A percentile compares a stretch with the other conserved stretches of the same genome.
Conservation (phyloP, 1,140 invertebrate genomes). For the Drosophila mauritiana region DNA sequence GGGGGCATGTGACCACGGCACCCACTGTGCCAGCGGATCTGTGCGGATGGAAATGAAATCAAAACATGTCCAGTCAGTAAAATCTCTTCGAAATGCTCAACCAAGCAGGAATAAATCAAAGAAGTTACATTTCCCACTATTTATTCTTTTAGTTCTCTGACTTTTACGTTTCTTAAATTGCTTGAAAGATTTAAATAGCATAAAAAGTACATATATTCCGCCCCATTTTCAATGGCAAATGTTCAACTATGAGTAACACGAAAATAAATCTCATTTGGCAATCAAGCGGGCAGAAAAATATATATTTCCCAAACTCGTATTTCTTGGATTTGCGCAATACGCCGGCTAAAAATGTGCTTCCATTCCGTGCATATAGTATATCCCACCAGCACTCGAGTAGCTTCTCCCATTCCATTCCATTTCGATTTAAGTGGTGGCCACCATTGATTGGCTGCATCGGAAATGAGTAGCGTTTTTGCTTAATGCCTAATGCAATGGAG, state of each 20-base stretch:
- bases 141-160: too few relatives aligned
- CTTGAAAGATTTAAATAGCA: too few relatives aligned
- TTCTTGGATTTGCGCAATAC: conserved; percentile 48
- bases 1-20: conserved; percentile 97
- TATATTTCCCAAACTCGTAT: conserved; percentile 35
- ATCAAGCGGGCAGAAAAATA: conserved; percentile 33
- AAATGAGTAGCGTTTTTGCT: conserved; percentile 35
- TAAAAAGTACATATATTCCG: neutral
- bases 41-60: conserved; percentile 59
- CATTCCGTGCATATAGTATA: conserved; percentile 6
- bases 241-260: conserved; percentile 17
- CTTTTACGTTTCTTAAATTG: too few relatives aligned
- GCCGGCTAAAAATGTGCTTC: conserved; percentile 31
- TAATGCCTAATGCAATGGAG: neutral
- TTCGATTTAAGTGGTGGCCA: conserved; percentile 11
- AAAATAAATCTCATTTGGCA: conserved; percentile 63
- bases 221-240: neutral
- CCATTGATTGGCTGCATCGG: conserved; percentile 30
- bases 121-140: too few relatives aligned
- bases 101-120: too few relatives aligned
- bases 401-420: conserved; percentile 17
- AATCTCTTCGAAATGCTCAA: neutral
- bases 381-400: conserved; percentile 5
- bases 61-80: neutral
- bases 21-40: conserved; percentile 98